Base-by-base conservation (phyloP, 2,797 vertebrate genomes). In the Liasis olivaceus region DNA sequence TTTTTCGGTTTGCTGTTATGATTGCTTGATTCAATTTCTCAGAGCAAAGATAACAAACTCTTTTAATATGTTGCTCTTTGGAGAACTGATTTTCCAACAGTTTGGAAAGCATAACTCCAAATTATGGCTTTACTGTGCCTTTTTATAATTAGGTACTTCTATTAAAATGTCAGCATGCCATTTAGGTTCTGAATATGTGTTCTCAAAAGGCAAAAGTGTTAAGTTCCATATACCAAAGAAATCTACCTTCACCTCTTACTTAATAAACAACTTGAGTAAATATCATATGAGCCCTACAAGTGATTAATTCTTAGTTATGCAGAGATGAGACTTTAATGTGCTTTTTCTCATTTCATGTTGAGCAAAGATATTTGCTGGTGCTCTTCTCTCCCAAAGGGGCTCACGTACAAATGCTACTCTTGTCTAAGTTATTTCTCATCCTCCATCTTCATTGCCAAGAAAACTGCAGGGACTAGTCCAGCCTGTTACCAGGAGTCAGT, bases 241-340 rank as follows among this genome's bases (percentile, higher is more conserved):
- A 88, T 36, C 85, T 66, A n/a, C 7, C 54, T 72, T 84, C 31
- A n/a, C 58, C 89, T 90, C 66, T 93, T 90, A 90, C 14, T 51
- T 64, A 93, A 93, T 22, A 81, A 90, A 36, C 60, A 91, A 54
- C 51, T 36, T 42, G 47, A 88, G 85, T 88, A 72, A 88, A 63
- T 85, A 88, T 47, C 69, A 66, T 26, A 62, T 56, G 85, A 91
- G 42, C 24, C 85, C 24, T 64, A n/a, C 26, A 58, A 88, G 58
- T n/a, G 89, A 93, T 93, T 93, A 90, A 90, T 90, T 91, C 54
- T 66, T 51, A 88, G n/a, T 72, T 60, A 51, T 66, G 85, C 42
- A 58, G 89, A 86, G 59, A 58, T 69, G 81, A 64, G 59, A 17
- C 88, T 84, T 58, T 87, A 84, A 88, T n/a, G 60, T 58, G 69